Base-by-base conservation (phyloP, 2,797 vertebrate genomes). In the Pipistrellus nathusii region DNA sequence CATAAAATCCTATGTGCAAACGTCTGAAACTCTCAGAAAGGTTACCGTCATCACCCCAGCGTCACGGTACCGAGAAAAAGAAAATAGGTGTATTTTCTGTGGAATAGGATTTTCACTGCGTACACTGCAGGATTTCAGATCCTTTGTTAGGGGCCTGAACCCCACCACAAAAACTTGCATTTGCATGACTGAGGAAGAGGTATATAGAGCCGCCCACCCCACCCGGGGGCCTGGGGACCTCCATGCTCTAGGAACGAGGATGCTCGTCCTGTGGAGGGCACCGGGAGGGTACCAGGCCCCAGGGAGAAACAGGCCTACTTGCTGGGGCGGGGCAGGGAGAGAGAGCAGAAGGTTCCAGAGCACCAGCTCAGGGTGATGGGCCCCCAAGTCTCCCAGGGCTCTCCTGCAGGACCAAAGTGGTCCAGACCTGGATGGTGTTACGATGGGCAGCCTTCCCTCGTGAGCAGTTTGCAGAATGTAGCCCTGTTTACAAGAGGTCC, bases 1-100 rank as follows among this genome's bases (percentile, higher is more conserved):
- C 98, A 98, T 98, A 98, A 98, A 98, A 98, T 98, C 97, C 97
- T 98, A 98, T 98, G 98, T 99, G 98, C 98, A 98, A 98, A 97
- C 98, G 95, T 98, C 97, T 97, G 98, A 98, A 97, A 98, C 90
- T 97, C 97, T 98, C 97, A 97, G 97, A 98, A 98, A 96, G 96
- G 97, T 98, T 95, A 97, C 98, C 59, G 59, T 30, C 97, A 97
- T 98, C 98, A 98, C 98, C 98, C 98, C 83, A 97, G 98, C 98
- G 98, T 97, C 98, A 98, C 96, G 97, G 98, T 97, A 97, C 98
- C 92, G 95, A 97, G 97, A 93, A 97, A 97, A 97, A 97, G 97
- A 97, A 98, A 98, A 97, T 93, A 98, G 97, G 97, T 98, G 95
- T 97, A 98, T 97, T 41, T 41, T 41, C 97, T 98, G 98, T 97